Evolutionary conservation across 2,888 invertebrate species (phyloP), one percentile per base, ranked within the genome.

Genomic region (Rhagium mordax): DNA sequence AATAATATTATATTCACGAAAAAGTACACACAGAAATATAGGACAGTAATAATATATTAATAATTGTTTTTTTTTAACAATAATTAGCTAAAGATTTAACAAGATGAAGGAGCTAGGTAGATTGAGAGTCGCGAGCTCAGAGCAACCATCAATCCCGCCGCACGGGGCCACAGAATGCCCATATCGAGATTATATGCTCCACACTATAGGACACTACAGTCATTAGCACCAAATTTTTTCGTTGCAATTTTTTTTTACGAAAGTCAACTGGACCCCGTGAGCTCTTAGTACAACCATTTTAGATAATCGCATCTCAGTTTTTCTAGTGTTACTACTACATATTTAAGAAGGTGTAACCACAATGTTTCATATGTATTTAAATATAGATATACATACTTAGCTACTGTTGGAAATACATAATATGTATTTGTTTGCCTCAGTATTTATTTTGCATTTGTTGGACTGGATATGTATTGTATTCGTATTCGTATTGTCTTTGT

Each of bases 21-120:
- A 86, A 87, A 87, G 85, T 86, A 87, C 86, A 87, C 87, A 87
- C 86, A 86, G 84, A 87, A 86, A 87, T 87, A 86, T 86, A 87
- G 85, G 85, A 87, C 86, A 87, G 85, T 33, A 33, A 13, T 33
- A 33, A 33, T 33, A 33, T 33, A 33, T 8, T 33, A 33, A 33
- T 33, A 33, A 33, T 33, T 33, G 33, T 8, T 33, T 85, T 80
- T 82, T 79, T 81, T 76, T 84, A 84, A 84, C 84, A 84, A 84
- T 83, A 83, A 85, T 83, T 81, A 85, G 81, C 84, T 86, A 86
- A 82, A 85, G 85, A 85, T 83, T 84, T 86, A 87, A 87, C 86
- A 86, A 87, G 86, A 86, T 84, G 81, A 82, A 81, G 83, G 86
- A 85, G 86, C 83, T 81, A 74, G 83, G 81, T 79, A 77, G 79